Percentiles rank a stretch among this genome's conserved stretches.
phyloP scores from a whole-genome alignment of 2,113 vertebrate genomes.

The Terrapene triunguis region DNA sequence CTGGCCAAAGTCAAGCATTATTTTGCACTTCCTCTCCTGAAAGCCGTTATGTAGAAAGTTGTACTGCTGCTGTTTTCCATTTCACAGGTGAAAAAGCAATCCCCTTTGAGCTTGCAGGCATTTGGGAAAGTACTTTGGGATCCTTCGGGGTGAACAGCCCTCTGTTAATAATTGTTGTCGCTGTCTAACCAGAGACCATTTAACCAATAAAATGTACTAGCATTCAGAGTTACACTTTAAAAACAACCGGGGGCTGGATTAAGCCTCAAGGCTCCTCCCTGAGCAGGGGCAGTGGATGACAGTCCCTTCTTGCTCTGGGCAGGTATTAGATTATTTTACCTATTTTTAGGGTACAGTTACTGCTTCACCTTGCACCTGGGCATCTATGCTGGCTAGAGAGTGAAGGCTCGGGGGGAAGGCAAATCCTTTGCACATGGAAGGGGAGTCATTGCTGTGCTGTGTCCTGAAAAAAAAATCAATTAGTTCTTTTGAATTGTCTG shows the following conservation, averaged over 20 bases:
- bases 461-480: neutral
- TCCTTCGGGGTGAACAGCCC: neutral
- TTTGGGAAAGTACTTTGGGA: accelerated
- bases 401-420: neutral
- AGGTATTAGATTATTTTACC: accelerated
- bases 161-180: neutral
- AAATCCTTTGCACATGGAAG: neutral
- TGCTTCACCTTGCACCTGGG: neutral
- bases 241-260: neutral
- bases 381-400: neutral
- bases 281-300: neutral
- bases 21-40: neutral
- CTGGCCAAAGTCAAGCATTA: neutral
- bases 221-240: neutral
- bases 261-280: neutral
- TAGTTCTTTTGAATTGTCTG: slow-evolving; percentile 18
- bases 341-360: neutral
- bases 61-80: neutral
- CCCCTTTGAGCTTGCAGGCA: neutral
- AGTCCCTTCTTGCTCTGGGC: neutral
- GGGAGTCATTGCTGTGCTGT: neutral
- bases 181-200: neutral
- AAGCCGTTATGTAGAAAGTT: neutral
- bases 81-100: slow-evolving; percentile 10
- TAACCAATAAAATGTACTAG: neutral